These are phyloP conservation scores for Sminthurinus aureus DNA, from an alignment of 2,888 invertebrate species.

Conservation along the genomic window DNA sequence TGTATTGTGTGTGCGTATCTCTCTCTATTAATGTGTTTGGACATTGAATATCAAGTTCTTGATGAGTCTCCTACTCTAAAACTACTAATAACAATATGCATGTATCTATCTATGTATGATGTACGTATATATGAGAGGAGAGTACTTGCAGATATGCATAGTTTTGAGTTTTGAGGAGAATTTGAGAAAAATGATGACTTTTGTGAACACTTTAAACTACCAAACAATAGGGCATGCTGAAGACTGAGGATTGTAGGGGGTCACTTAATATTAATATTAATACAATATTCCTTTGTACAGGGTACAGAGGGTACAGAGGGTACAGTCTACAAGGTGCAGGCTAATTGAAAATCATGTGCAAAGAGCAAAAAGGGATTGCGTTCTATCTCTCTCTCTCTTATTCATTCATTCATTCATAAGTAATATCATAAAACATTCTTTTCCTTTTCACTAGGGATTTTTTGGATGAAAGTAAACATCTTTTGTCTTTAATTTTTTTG, in stretches of 20 bases:
- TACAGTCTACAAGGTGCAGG: too few relatives aligned
- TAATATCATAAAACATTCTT: background rate
- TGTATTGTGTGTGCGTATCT: background rate
- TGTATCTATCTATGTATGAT: too few relatives aligned
- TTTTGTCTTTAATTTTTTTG: background rate
- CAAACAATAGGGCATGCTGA: background rate
- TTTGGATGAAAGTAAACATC: background rate
- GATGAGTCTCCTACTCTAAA: background rate
- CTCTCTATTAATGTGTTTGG: background rate
- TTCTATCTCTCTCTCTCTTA: background rate
- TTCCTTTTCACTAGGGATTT: background rate
- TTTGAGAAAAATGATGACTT: background rate
- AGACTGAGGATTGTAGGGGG: background rate
- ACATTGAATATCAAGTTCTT: background rate
- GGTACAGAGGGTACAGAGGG: too few relatives aligned
- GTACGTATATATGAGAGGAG: too few relatives aligned
- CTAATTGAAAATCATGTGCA: constrained; percentile 16
- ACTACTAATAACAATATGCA: background rate
- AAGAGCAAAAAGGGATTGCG: background rate
- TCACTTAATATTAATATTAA: constrained; percentile 6
- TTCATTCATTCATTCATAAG: background rate
- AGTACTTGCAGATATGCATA: background rate
- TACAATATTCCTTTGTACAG: too few relatives aligned
- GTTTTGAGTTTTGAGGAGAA: background rate
- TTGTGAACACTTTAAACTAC: background rate